Evolutionary conservation across 2,113 vertebrate species (phyloP), one percentile per base, ranked within the genome.

Genomic region (Anseranas semipalmata): DNA sequence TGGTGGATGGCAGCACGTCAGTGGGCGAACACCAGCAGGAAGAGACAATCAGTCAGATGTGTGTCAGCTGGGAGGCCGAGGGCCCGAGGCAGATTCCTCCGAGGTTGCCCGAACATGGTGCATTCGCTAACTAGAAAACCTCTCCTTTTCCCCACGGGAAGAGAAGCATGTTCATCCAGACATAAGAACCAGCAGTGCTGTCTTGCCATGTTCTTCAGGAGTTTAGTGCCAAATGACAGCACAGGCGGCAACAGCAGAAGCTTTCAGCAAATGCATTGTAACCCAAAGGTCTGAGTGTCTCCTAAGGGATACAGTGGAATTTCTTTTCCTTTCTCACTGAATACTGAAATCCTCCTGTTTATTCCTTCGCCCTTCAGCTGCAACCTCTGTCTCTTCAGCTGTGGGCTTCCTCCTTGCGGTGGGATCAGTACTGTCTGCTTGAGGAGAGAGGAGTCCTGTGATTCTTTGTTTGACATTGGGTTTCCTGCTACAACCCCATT

Each of bases 171-270:
- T 90, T 96, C 93, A 94, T 77, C 62, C 90, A 88, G 93, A 97
- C 89, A 95, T 46, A 81, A 91, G 95, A 95, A 92, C 92, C 92
- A 89, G 92, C 86, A 94, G 93, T 6, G 58, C 94, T 97, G 94
- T 95, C 96, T 95, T 73, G 77, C 95, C 91, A 25, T 63, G 91
- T 94, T 95, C 94, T 96, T 92, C 90, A 76, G 89, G 88, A 94
- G 89, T 33, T 91, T 95, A 95, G 80, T 93, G 91, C 95, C 92
- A 79, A 96, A 25, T 92, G 96, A 96, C 96, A 96, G 96, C 95
- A 33, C 91, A 93, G 93, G 86, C 35, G 0, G 88, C 88, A 58
- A 4, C 43, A 90, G 91, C 80, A 87, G 89, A 81, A 73, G 67
- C 62, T 89, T 45, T 89, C 95, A 93, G 76, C 66, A 89, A 90